Conservation (phyloP, 2,888 invertebrate species). For the Teleogryllus oceanicus region DNA sequence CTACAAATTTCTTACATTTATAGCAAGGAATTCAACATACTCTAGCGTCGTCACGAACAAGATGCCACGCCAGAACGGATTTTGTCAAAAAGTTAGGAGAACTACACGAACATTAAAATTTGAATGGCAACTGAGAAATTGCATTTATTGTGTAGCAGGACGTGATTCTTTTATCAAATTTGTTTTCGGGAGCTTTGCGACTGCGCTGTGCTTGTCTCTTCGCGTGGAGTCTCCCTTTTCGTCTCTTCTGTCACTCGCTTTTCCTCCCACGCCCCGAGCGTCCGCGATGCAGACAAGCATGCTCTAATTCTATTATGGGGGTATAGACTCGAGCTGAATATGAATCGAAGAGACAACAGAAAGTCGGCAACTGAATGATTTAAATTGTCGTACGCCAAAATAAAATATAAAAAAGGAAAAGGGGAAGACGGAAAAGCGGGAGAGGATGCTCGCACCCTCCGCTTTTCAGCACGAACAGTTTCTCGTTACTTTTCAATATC, state of each 20-base stretch:
- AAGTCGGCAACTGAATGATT: background rate
- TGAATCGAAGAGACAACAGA: background rate
- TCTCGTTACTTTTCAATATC: background rate
- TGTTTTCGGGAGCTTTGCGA: background rate
- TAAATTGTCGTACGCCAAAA: background rate
- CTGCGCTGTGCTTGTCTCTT: background rate
- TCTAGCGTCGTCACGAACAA: too few relatives aligned
- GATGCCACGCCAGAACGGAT: too few relatives aligned
- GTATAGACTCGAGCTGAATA: background rate
- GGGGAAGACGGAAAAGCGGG: background rate
- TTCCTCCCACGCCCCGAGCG: background rate
- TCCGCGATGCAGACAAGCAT: background rate
- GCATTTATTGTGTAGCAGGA: conserved; percentile 31
- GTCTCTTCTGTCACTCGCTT: background rate
- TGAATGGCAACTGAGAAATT: conserved; percentile 33
- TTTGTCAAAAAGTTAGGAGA: too few relatives aligned
- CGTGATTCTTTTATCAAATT: conserved; percentile 30
- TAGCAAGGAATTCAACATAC: too few relatives aligned
- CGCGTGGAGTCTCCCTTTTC: too few relatives aligned
- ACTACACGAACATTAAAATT: conserved; percentile 20
- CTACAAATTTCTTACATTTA: too few relatives aligned
- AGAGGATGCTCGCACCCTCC: background rate
- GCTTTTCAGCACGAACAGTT: background rate
- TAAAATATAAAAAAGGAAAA: background rate
- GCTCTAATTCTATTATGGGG: background rate